Base-by-base conservation (phyloP, 2,113 vertebrate genomes). In the Callithrix jacchus region DNA sequence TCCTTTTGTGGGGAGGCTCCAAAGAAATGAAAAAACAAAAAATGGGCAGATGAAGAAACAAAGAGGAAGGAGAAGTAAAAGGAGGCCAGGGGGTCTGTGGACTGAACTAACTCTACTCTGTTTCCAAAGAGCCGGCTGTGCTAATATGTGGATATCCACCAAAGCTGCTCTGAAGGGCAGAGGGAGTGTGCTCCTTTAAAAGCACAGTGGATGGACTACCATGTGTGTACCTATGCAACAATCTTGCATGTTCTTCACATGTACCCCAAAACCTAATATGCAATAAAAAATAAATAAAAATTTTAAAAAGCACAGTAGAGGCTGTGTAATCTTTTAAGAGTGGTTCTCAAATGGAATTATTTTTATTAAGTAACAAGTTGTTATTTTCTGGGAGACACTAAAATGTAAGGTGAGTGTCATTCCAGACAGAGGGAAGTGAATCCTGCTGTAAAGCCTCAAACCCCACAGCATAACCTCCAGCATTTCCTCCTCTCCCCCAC, bases 1-100 rank as follows among this genome's bases (percentile, higher is more conserved):
- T 77, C 27, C 3, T 30, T 92, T 73, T 45, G 18, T 56, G 3
- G 4, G 58, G 56, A 91, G 45, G 20, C 32, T 81, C 45, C 52
- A 58, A 95, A 89, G 23, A 85, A 37, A 86, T 16, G 16, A 80
- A 95, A 32, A 64, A 64, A 30, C 70, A 37, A 93, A 94, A 81
- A 64, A 10, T 8, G 30, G 35, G n/a, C 45, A 89, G 70, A 71
- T 21, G 4, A 35, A 71, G 35, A 30, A 40, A 23, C 16, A 42
- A 74, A 74, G 21, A 84, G 20, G 58, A 70, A 5, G 13, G 64
- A 21, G 79, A 93, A 79, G 30, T 61, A 32, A 61, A 77, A 91
- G 68, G 49, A 71, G 52, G 47, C 10, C 66, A 87, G 66, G 40
- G 45, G 37, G 66, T 49, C 64, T 82, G 37, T 68, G 68, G 49